Evolutionary conservation across 2,797 vertebrate genomes (phyloP).

Genomic region (Chaetodon trifasciatus): DNA sequence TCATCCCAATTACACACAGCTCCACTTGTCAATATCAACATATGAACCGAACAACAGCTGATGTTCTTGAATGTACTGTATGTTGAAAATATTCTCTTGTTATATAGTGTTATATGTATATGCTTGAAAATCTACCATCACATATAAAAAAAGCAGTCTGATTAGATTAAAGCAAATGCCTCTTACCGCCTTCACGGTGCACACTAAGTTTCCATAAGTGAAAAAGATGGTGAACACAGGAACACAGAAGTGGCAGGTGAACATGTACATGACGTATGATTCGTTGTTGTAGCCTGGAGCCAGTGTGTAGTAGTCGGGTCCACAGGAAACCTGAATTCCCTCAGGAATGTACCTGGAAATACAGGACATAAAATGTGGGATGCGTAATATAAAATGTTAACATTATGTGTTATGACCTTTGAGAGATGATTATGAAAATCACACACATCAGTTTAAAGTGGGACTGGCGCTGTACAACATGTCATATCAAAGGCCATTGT

Average conservation of each 20-base stretch:
- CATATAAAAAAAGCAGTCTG: not conserved
- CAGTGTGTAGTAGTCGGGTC: constrained; percentile 89
- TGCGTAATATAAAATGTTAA: too few species aligned
- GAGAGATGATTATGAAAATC: not conserved
- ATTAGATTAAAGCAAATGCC: not conserved
- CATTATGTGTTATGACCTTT: too few species aligned
- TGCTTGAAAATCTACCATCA: not conserved
- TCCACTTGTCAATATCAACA: not conserved
- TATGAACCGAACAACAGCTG: not conserved
- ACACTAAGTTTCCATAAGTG: constrained; percentile 87
- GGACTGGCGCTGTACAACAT: not conserved
- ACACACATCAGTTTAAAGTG: not conserved
- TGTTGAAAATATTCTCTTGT: not conserved
- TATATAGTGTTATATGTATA: not conserved
- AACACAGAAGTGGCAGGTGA: constrained; percentile 79
- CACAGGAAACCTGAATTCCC: constrained; percentile 88
- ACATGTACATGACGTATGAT: constrained; percentile 89
- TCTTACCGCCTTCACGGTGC: constrained; percentile 88
- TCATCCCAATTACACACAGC: too few species aligned
- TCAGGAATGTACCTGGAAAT: constrained; percentile 85
- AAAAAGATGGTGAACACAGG: constrained; percentile 87
- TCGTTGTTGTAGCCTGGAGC: constrained; percentile 88
- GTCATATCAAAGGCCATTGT: not conserved
- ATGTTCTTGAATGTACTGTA: not conserved
- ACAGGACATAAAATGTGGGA: not conserved